These are phyloP conservation scores for Phenganax marumi DNA, from an alignment of 92 coral and sea anemone genomes.

Conservation along the genomic window DNA sequence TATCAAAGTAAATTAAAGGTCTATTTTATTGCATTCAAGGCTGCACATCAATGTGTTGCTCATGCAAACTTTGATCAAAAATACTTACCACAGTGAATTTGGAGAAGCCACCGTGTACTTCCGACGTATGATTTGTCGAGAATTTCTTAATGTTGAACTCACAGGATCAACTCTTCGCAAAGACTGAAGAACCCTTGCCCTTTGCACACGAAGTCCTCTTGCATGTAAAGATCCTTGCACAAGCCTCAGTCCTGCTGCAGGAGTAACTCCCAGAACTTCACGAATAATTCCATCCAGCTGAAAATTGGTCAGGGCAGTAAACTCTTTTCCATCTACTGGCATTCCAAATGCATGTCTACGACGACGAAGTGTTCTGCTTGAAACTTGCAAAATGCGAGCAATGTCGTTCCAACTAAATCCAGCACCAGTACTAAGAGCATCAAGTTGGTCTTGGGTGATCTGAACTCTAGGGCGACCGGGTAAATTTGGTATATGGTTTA, in stretches of 20 bases:
- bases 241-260: slow-evolving; percentile 61
- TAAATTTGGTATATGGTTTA: background rate
- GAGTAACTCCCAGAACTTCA: slow-evolving; percentile 51
- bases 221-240: slow-evolving; percentile 57
- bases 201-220: slow-evolving; percentile 51
- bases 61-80: no score
- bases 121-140: slow-evolving; percentile 59
- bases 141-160: slow-evolving; percentile 58
- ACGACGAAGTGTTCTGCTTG: slow-evolving; percentile 48
- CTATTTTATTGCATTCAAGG: background rate
- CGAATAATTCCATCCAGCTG: slow-evolving; percentile 47
- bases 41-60: background rate
- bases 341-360: slow-evolving; percentile 50
- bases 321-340: slow-evolving; percentile 53
- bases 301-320: slow-evolving; percentile 50
- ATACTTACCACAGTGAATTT: slow-evolving; percentile 59
- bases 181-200: slow-evolving; percentile 56
- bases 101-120: slow-evolving; percentile 60
- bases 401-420: slow-evolving; percentile 57
- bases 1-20: background rate
- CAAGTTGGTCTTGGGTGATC: slow-evolving; percentile 44
- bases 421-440: slow-evolving; percentile 36
- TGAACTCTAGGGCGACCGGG: slow-evolving; percentile 48
- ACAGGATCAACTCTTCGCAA: slow-evolving; percentile 68
- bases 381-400: slow-evolving; percentile 44